Evolutionary conservation across 2,888 invertebrate species (phyloP).

Genomic region (Urechis unicinctus): DNA sequence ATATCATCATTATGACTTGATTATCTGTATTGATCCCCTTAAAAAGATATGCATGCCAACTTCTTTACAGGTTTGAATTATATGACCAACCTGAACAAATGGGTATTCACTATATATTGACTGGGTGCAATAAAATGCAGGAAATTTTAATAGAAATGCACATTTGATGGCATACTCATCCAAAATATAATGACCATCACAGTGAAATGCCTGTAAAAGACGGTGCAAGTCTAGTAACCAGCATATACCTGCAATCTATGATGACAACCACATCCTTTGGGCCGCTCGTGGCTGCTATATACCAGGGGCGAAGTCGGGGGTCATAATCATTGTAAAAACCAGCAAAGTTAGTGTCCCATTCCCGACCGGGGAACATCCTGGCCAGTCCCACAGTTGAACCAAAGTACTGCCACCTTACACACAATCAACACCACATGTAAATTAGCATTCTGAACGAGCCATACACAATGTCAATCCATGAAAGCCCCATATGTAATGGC

Average conservation of each 20-base stretch:
- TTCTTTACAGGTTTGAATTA: too few species aligned
- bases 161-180: too few species aligned
- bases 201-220: too few species aligned
- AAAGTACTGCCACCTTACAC: slow-evolving; percentile 51
- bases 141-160: too few species aligned
- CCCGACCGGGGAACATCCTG: slow-evolving; percentile 49
- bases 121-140: too few species aligned
- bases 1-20: too few species aligned
- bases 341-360: slow-evolving; percentile 52
- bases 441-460: neutral
- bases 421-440: too few species aligned
- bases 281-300: slow-evolving; percentile 51
- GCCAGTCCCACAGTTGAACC: slow-evolving; percentile 48
- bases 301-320: slow-evolving; percentile 49
- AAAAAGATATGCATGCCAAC: too few species aligned
- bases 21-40: too few species aligned
- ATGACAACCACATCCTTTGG: slow-evolving; percentile 52
- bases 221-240: neutral
- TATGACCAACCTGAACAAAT: too few species aligned
- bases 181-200: too few species aligned
- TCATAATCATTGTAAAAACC: slow-evolving; percentile 53
- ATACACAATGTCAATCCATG: neutral
- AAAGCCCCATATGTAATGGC: neutral
- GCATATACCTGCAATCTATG: slow-evolving; percentile 48
- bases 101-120: too few species aligned